Conservation (phyloP, 1,140 invertebrate genomes). For the Agraylea sexmaculata region DNA sequence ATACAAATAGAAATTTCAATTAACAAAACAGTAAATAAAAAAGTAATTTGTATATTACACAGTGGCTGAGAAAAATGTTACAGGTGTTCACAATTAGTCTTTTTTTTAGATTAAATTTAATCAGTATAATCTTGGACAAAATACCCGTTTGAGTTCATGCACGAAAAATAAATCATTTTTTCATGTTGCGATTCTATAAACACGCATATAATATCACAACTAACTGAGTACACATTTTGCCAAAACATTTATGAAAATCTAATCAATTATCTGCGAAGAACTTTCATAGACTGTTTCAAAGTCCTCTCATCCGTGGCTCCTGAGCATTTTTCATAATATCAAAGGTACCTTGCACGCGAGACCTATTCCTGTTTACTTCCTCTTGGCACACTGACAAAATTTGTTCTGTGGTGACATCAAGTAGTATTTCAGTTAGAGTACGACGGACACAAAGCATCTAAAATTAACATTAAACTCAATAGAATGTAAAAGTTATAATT, state of each 20-base stretch:
- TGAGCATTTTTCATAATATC: constrained; percentile 16
- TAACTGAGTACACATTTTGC: not conserved
- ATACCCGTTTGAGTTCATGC: no score
- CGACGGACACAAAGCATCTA: constrained; percentile 82
- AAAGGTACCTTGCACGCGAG: constrained; percentile 35
- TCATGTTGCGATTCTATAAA: no score
- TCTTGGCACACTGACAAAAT: constrained; percentile 71
- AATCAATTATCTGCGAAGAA: no score
- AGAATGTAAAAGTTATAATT: constrained; percentile 5
- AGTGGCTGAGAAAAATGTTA: no score
- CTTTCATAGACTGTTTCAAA: no score
- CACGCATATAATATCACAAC: not conserved
- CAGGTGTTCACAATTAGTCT: no score
- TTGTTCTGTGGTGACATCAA: constrained; percentile 87
- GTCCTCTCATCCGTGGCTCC: no score
- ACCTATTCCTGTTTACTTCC: constrained; percentile 39
- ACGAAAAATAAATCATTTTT: no score
- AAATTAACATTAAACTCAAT: constrained; percentile 18
- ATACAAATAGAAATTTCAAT: constrained; percentile 40
- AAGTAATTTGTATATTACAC: no score
- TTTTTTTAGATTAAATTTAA: no score
- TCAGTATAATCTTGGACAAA: no score
- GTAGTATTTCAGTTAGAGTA: constrained; percentile 80
- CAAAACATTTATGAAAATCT: no score
- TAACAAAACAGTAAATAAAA: constrained; percentile 19